Evolutionary conservation across 2,888 invertebrate genomes (phyloP).

Genomic region (Aethes cnicana): DNA sequence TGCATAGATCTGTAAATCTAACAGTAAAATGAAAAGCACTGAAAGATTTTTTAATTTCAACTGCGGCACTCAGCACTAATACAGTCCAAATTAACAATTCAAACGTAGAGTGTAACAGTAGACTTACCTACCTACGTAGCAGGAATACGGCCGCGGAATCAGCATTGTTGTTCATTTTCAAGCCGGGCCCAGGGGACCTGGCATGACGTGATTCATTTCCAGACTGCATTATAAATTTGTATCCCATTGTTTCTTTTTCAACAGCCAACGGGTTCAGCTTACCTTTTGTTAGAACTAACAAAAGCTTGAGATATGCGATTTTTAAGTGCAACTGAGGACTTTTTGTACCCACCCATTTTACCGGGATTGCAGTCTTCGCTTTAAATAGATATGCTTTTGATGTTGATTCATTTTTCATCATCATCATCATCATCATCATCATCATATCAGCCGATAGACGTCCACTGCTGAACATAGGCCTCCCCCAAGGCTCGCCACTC

Average conservation of each 20-base stretch:
- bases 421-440: too few species aligned
- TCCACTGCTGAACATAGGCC: too few species aligned
- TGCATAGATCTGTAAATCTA: too few species aligned
- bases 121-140: slow-evolving; percentile 20
- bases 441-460: too few species aligned
- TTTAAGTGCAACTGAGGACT: slow-evolving; percentile 55
- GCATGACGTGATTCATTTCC: slow-evolving; percentile 74
- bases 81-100: slow-evolving; percentile 3
- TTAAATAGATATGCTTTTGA: neutral
- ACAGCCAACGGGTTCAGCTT: slow-evolving; percentile 64
- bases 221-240: slow-evolving; percentile 78
- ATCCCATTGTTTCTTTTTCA: slow-evolving; percentile 73
- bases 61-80: neutral
- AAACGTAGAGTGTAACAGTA: neutral
- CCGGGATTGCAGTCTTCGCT: neutral
- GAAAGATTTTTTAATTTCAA: too few species aligned
- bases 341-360: slow-evolving; percentile 1
- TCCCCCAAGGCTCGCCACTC: too few species aligned
- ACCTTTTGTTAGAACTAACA: slow-evolving; percentile 71
- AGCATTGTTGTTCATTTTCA: slow-evolving; percentile 72
- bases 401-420: neutral
- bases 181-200: slow-evolving; percentile 62
- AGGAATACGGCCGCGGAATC: slow-evolving; percentile 46
- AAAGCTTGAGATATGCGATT: slow-evolving; percentile 66
- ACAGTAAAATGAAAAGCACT: too few species aligned